Evolutionary conservation across 2,888 invertebrate species (phyloP), one percentile per base, ranked within the genome.

Genomic region (Pemphredon lugubris): DNA sequence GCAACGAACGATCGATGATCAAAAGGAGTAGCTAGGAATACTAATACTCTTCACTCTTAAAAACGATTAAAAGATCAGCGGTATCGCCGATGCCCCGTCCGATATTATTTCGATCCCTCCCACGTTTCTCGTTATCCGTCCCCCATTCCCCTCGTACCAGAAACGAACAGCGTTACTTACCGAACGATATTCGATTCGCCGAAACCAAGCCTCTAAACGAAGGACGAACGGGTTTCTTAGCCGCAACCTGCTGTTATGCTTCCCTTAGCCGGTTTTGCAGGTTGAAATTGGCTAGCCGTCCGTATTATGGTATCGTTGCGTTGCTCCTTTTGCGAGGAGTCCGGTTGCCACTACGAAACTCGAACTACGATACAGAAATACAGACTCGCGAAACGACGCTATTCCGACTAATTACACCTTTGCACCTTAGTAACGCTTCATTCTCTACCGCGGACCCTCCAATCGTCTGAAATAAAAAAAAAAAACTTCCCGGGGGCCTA

Each of bases 211-310:
- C 77, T 75, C 71, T 73, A 78, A 63, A 63, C 79, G 82, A 84
- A 84, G 84, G 84, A 76, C 81, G 84, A 79, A 73, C 75, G 73
- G 79, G 83, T 83, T 83, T 75, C 80, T 81, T 72, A 66, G 73
- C 69, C 71, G 73, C 77, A 76, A 82, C 77, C 75, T 79, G 76
- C 73, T 76, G 75, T 76, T 80, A 74, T 30, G 69, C 63, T 63
- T 58, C 60, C 47, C 64, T 72, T 63, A 78, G 82, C 84, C 83
- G 84, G 83, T 84, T 83, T 83, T 81, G 77, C 84, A 79, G 82
- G 84, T 84, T 83, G 70, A 74, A 79, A 83, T 83, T 84, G 84
- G 74, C 74, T 75, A 77, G 75, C 77, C 66, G 63, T 79, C 73
- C 79, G 75, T 76, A 79, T 83, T 83, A 80, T 58, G 76, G 80